Conservation (phyloP, 1,140 invertebrate genomes). For the Drosophila busckii region DNA sequence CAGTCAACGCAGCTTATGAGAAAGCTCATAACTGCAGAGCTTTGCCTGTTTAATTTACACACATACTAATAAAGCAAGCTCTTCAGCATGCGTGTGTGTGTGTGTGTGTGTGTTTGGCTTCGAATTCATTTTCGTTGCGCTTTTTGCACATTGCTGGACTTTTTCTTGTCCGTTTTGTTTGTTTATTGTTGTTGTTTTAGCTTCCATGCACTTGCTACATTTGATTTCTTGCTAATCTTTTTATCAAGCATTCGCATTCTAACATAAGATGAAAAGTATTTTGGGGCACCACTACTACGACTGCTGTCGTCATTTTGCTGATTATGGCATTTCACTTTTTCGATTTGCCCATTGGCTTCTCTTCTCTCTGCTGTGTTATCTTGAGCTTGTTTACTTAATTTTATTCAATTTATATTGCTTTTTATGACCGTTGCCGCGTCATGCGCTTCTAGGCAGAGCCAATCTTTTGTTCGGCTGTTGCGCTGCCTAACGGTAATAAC, state of each 20-base stretch:
- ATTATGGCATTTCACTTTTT: slow-evolving; percentile 14
- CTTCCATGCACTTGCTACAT: no score
- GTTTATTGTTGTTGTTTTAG: not conserved
- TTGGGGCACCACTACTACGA: no score
- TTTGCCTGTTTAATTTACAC: no score
- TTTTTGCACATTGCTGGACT: slow-evolving; percentile 60
- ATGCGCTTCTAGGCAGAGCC: slow-evolving; percentile 29
- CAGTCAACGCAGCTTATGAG: not conserved
- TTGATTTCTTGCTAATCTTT: not conserved
- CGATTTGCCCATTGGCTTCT: not conserved
- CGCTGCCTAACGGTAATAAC: slow-evolving; percentile 12
- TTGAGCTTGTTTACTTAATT: slow-evolving; percentile 28
- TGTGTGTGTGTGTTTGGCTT: slow-evolving; percentile 4
- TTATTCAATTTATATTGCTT: slow-evolving; percentile 48
- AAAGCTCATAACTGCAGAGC: no score
- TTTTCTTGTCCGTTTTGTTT: slow-evolving; percentile 20
- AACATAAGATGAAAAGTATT: no score
- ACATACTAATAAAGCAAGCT: no score
- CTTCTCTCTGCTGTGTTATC: not conserved
- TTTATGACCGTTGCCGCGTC: slow-evolving; percentile 46
- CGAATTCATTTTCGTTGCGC: slow-evolving; percentile 55
- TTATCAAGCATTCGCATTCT: no score
- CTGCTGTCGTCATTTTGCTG: no score
- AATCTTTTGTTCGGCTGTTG: slow-evolving; percentile 9
- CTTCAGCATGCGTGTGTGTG: slow-evolving; percentile 5